Percentiles rank a stretch among this genome's conserved stretches.
phyloP scores from a whole-genome alignment of 2,113 vertebrate species.

The Anthoscopus minutus region DNA sequence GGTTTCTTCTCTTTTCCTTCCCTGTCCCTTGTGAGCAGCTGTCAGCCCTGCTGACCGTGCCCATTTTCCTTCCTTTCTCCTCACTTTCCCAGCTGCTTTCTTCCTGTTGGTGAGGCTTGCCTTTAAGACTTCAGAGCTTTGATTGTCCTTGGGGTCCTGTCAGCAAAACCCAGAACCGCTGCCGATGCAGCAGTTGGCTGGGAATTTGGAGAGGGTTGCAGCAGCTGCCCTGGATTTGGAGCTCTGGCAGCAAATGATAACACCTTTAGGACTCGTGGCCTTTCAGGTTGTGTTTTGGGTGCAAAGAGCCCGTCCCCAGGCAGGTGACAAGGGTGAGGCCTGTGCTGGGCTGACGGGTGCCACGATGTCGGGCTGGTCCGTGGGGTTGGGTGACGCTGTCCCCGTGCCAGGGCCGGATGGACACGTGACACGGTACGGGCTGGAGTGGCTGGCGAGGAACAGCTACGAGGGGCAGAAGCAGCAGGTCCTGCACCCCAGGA shows the following conservation, averaged over 20 bases:
- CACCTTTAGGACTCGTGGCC: not conserved
- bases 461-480: constrained; percentile 84
- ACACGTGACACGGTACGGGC: constrained; percentile 81
- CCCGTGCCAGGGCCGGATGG: constrained; percentile 80
- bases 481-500: constrained; percentile 73
- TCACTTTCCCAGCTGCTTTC: not conserved
- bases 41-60: not conserved
- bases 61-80: not conserved
- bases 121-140: not conserved
- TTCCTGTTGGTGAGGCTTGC: not conserved
- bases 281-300: not conserved
- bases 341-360: not conserved
- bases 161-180: not conserved
- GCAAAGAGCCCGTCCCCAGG: not conserved
- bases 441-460: constrained; percentile 85
- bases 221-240: not conserved
- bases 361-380: rapidly evolving
- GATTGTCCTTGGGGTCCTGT: not conserved
- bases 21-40: not conserved
- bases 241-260: not conserved
- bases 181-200: not conserved
- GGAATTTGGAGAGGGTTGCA: not conserved
- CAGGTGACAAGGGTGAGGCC: not conserved
- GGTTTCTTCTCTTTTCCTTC: not conserved
- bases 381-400: not conserved